Evolutionary conservation across 2,113 vertebrate genomes (phyloP).

Genomic region (Tautogolabrus adspersus): DNA sequence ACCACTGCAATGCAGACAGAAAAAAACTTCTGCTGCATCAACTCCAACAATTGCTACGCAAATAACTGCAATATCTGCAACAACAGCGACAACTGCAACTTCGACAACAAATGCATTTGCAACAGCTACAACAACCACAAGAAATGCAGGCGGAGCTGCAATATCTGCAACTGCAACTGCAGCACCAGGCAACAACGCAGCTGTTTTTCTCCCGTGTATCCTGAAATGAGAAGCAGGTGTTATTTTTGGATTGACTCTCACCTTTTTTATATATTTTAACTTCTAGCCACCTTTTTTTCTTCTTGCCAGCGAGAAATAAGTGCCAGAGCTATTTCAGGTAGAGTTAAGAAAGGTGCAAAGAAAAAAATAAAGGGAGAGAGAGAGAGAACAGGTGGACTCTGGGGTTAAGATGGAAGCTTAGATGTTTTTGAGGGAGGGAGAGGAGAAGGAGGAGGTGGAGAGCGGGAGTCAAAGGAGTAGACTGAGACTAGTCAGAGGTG

Average conservation of each 20-base stretch:
- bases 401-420: constrained; percentile 52
- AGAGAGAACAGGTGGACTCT: not conserved
- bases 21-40: no score
- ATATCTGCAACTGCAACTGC: not conserved
- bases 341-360: constrained; percentile 38
- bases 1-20: not conserved
- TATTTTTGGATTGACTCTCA: constrained; percentile 71
- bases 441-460: not conserved
- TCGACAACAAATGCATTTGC: no score
- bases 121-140: no score
- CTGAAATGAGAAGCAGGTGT: constrained; percentile 27
- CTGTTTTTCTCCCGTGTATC: not conserved
- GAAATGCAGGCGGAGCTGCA: not conserved
- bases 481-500: constrained; percentile 60
- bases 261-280: constrained; percentile 68
- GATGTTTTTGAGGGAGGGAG: constrained; percentile 16
- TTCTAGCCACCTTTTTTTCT: constrained; percentile 37
- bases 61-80: no score
- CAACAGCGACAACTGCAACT: no score
- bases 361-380: not conserved
- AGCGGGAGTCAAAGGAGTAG: constrained; percentile 19
- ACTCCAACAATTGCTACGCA: no score
- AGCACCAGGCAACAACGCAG: not conserved
- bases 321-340: constrained; percentile 73
- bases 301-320: constrained; percentile 35